Percentiles rank a stretch among this genome's conserved stretches.
Evolutionary conservation across 2,797 vertebrate species (phyloP).

Genomic region (Chiloscyllium punctatum): DNA sequence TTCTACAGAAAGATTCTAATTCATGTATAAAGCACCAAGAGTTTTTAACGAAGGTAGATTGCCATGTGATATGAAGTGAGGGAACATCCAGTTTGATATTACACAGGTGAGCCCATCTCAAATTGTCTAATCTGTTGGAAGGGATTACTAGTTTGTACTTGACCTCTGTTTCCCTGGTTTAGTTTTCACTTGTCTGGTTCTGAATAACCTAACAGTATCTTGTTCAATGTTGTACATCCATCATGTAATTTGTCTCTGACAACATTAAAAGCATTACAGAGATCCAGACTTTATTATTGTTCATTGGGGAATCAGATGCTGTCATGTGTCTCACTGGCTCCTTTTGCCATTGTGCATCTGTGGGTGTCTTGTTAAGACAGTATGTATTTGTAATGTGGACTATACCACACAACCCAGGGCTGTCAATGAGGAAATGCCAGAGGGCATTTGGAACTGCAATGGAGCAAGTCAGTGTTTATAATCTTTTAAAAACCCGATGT

Average conservation of each 20-base stretch:
- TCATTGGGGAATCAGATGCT: too few relatives aligned
- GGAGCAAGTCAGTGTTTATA: neutral
- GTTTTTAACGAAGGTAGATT: neutral
- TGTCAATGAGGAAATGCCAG: neutral
- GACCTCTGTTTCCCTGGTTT: neutral
- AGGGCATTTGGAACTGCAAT: neutral
- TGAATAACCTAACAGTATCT: neutral
- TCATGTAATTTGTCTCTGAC: conserved; percentile 17
- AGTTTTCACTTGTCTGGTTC: neutral
- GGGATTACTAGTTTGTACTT: neutral
- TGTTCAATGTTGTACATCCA: neutral
- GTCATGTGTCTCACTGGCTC: neutral
- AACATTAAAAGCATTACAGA: neutral
- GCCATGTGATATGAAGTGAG: neutral
- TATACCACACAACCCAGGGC: neutral
- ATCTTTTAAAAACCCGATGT: neutral
- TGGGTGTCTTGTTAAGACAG: neutral
- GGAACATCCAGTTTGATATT: neutral
- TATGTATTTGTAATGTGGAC: neutral
- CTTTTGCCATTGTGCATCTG: neutral
- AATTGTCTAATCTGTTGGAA: neutral
- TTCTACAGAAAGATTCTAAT: neutral
- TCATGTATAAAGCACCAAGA: neutral
- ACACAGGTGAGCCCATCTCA: neutral
- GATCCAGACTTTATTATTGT: neutral